Conservation (phyloP, 2,888 invertebrate genomes). For the Acleris laterana region DNA sequence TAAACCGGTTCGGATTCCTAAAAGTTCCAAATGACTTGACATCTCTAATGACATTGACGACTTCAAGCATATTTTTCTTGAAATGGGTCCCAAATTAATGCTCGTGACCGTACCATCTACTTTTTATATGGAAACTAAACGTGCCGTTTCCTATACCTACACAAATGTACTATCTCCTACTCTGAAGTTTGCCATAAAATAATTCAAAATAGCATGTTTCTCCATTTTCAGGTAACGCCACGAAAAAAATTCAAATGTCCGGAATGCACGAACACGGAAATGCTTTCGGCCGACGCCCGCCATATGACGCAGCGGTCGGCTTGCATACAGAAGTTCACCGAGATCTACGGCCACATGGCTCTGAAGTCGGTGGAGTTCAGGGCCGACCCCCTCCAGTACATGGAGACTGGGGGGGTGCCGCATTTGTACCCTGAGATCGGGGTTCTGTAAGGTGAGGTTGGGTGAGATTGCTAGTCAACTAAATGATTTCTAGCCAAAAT, state of each 20-base stretch:
- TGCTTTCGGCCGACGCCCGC: slow-evolving; percentile 95
- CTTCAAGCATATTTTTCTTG: too few species aligned
- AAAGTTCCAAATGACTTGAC: too few species aligned
- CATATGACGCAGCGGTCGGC: slow-evolving; percentile 97
- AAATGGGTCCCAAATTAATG: too few species aligned
- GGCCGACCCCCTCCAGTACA: slow-evolving; percentile 97
- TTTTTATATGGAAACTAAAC: too few species aligned
- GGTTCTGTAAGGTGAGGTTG: slow-evolving; percentile 87
- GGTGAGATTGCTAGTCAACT: background rate
- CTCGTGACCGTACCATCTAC: too few species aligned
- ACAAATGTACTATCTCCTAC: too few species aligned
- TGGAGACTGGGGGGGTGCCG: slow-evolving; percentile 93
- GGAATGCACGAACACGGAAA: slow-evolving; percentile 96
- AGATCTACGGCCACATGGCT: slow-evolving; percentile 94
- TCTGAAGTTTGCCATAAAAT: too few species aligned
- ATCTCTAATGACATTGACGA: too few species aligned
- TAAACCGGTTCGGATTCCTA: too few species aligned
- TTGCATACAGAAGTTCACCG: slow-evolving; percentile 92
- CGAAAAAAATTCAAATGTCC: slow-evolving; percentile 99
- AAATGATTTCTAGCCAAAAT: too few species aligned
- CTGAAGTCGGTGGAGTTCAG: slow-evolving; percentile 95
- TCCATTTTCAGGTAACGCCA: slow-evolving; percentile 90
- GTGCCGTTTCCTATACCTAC: too few species aligned
- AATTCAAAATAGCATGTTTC: background rate
- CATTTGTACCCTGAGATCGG: slow-evolving; percentile 95